These are phyloP conservation scores for Umimayanthus kanabou DNA, from an alignment of 92 coral and sea anemone genomes.

Conservation along the genomic window DNA sequence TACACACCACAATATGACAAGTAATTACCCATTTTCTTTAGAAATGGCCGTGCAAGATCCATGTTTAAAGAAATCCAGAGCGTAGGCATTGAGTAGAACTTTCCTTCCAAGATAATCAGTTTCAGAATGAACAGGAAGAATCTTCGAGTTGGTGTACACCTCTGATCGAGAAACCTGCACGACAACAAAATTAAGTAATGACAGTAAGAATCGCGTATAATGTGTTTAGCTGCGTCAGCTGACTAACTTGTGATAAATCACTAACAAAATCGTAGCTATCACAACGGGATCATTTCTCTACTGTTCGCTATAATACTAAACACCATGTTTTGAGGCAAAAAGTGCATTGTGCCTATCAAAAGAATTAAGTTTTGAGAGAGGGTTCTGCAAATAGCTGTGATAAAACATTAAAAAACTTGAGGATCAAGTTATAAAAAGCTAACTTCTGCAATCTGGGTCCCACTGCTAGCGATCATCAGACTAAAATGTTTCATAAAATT, in stretches of 20 bases:
- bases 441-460: too few relatives aligned
- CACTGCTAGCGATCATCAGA: too few relatives aligned
- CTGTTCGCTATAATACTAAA: neutral
- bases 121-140: conserved; percentile 56
- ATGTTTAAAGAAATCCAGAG: conserved; percentile 77
- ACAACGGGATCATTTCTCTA: neutral
- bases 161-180: conserved; percentile 53
- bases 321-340: neutral
- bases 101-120: conserved; percentile 15
- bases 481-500: too few relatives aligned
- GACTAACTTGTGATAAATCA: neutral
- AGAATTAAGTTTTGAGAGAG: too few relatives aligned
- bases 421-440: too few relatives aligned
- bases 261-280: neutral
- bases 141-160: conserved; percentile 70
- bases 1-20: neutral
- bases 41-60: conserved; percentile 49
- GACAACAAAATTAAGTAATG: neutral
- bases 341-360: neutral
- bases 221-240: conserved; percentile 11
- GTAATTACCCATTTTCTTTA: conserved; percentile 57
- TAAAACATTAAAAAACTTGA: too few relatives aligned
- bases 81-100: conserved; percentile 64
- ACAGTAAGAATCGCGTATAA: neutral
- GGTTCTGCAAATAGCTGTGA: too few relatives aligned